phyloP scores from a whole-genome alignment of 2,113 vertebrate genomes.

The Tylochromis polylepis region DNA sequence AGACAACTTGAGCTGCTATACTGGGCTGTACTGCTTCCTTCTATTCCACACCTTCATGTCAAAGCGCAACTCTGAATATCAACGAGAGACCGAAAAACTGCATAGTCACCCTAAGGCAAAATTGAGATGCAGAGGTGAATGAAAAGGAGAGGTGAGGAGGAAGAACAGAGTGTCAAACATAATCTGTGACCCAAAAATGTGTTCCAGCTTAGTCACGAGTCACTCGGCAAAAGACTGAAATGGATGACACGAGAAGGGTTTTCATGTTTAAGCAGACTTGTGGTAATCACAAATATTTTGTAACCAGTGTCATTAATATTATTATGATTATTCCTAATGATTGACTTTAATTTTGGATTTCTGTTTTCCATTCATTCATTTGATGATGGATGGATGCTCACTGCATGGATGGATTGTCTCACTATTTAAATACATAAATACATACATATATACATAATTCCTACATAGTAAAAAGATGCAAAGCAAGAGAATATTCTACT shows the following conservation, averaged over 20 bases:
- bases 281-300: background rate
- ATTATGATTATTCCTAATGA: background rate
- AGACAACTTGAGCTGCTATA: background rate
- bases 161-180: background rate
- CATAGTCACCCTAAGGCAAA: conserved; percentile 10
- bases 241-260: background rate
- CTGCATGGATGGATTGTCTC: background rate
- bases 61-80: conserved; percentile 37
- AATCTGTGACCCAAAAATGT: background rate
- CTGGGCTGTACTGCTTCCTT: background rate
- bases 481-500: background rate
- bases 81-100: conserved; percentile 6
- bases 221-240: background rate
- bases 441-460: background rate
- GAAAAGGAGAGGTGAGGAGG: background rate
- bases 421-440: background rate
- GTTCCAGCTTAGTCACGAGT: background rate
- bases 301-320: background rate
- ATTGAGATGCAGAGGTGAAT: background rate
- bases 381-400: background rate
- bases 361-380: background rate
- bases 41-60: background rate
- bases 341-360: background rate
- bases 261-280: background rate
- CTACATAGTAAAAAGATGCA: background rate